Conservation (phyloP, 2,113 vertebrate genomes). For the Cebidichthys violaceus region DNA sequence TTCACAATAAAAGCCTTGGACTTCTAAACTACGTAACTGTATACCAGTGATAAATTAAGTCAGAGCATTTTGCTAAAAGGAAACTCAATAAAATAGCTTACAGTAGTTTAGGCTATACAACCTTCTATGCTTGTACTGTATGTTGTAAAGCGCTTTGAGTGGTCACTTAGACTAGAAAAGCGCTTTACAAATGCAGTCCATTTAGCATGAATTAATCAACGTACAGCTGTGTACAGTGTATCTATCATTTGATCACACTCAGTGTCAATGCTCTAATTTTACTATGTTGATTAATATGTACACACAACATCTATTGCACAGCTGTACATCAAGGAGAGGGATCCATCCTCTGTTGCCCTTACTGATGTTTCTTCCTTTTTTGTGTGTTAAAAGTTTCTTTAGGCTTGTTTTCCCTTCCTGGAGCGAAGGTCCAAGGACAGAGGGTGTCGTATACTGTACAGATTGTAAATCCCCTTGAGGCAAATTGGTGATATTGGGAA, state of each 20-base stretch:
- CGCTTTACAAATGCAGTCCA: too few relatives aligned
- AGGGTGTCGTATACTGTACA: neutral
- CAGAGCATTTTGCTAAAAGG: neutral
- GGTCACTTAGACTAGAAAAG: too few relatives aligned
- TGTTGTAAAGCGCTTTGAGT: too few relatives aligned
- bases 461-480: neutral
- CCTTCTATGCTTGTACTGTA: too few relatives aligned
- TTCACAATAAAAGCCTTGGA: neutral
- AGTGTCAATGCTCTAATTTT: too few relatives aligned
- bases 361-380: neutral
- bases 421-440: neutral
- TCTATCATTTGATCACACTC: neutral
- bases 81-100: neutral
- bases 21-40: neutral
- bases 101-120: neutral
- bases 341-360: neutral
- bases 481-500: neutral
- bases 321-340: neutral
- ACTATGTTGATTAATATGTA: too few relatives aligned
- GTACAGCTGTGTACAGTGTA: neutral
- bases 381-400: neutral
- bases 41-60: neutral
- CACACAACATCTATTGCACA: too few relatives aligned
- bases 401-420: neutral
- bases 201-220: too few relatives aligned